Percentiles rank a stretch among this genome's conserved stretches.
Evolutionary conservation across 2,113 vertebrate genomes (phyloP).

Genomic region (Tachycineta bicolor): DNA sequence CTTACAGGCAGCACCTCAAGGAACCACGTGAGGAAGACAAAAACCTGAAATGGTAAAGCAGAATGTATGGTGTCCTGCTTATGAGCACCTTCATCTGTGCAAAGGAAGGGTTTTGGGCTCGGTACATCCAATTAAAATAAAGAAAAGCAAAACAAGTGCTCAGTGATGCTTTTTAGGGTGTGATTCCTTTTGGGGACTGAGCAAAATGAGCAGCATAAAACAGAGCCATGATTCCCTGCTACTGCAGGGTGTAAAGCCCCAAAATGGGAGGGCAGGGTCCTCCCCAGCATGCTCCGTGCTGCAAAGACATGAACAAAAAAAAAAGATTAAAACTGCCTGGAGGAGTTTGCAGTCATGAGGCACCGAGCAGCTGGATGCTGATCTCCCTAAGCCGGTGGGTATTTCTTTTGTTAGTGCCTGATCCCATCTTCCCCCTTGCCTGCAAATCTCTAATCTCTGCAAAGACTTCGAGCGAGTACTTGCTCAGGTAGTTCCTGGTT

Average conservation of each 20-base stretch:
- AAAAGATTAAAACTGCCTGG: not conserved
- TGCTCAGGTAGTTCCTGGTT: not conserved
- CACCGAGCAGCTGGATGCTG: conserved; percentile 27
- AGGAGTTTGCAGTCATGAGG: not conserved
- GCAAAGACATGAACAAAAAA: not conserved
- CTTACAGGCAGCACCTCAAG: not conserved
- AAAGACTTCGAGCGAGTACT: not conserved
- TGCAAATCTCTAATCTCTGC: not conserved
- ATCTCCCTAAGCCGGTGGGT: conserved; percentile 2
- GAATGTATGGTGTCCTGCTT: not conserved
- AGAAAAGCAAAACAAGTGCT: not conserved
- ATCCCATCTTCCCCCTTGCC: not conserved
- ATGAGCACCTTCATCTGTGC: not conserved
- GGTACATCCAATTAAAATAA: not conserved
- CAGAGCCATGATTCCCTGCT: not conserved
- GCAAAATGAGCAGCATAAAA: not conserved
- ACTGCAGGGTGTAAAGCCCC: not conserved
- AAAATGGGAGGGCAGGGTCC: not conserved
- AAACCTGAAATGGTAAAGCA: not conserved
- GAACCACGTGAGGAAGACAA: not conserved
- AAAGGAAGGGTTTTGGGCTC: not conserved
- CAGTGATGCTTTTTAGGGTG: not conserved
- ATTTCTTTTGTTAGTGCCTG: conserved; percentile 43
- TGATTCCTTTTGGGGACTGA: not conserved
- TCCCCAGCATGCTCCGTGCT: not conserved